These are phyloP conservation scores for Idaea dimidiata DNA, from an alignment of 2,888 invertebrate species.

Conservation along the genomic window DNA sequence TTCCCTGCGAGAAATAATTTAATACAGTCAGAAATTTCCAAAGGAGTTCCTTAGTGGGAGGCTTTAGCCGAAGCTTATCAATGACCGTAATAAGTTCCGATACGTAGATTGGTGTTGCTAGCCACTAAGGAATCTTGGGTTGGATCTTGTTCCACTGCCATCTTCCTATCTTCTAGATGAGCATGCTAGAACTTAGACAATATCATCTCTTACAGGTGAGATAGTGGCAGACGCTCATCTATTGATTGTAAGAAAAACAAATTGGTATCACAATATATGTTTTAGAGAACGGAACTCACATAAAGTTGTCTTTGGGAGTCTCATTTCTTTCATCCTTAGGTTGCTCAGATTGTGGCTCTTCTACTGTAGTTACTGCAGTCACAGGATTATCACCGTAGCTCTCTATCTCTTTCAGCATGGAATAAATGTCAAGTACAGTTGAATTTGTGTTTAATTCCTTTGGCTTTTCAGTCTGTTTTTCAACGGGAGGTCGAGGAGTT, in stretches of 20 bases:
- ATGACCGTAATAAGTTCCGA: too few relatives aligned
- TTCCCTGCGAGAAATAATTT: conserved; percentile 68
- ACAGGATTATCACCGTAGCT: conserved; percentile 70
- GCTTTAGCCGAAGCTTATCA: too few relatives aligned
- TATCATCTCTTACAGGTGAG: too few relatives aligned
- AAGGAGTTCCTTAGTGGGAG: too few relatives aligned
- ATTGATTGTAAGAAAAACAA: not conserved
- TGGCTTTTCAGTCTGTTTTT: conserved; percentile 36
- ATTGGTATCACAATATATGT: not conserved
- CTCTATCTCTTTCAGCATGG: conserved; percentile 76
- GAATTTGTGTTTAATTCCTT: conserved; percentile 59
- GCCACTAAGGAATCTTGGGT: too few relatives aligned
- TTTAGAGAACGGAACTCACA: conserved; percentile 45
- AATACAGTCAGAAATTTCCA: too few relatives aligned
- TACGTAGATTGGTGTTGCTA: too few relatives aligned
- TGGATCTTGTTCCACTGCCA: too few relatives aligned
- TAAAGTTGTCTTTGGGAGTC: conserved; percentile 67
- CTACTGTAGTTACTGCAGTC: conserved; percentile 37
- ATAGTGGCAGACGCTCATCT: too few relatives aligned
- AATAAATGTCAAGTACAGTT: conserved; percentile 74
- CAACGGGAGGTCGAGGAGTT: conserved; percentile 20
- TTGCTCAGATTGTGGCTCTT: conserved; percentile 38
- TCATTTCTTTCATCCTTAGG: conserved; percentile 43
- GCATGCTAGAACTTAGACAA: too few relatives aligned
- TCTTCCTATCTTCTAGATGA: too few relatives aligned